Conservation (phyloP, 2,888 invertebrate species). For the Ochropleura leucogaster region DNA sequence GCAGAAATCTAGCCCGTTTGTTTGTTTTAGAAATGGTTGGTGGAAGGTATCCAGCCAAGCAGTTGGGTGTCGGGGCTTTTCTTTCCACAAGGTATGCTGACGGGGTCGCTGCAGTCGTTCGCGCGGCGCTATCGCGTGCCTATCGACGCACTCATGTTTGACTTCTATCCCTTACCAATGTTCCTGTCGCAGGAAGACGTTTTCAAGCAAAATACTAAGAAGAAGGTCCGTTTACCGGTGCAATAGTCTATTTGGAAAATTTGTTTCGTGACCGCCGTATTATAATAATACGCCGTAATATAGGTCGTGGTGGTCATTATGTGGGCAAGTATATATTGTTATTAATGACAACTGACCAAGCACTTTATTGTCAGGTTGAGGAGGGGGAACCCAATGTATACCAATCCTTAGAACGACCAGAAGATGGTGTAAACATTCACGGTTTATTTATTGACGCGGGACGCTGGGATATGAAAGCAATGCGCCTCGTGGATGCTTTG, state of each 20-base stretch:
- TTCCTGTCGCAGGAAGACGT: constrained; percentile 93
- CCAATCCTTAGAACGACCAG: constrained; percentile 88
- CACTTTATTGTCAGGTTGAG: constrained; percentile 48
- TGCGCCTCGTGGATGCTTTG: constrained; percentile 94
- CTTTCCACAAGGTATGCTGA: constrained; percentile 98
- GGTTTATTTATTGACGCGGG: constrained; percentile 97
- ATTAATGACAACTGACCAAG: not conserved
- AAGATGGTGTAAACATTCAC: constrained; percentile 94
- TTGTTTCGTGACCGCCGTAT: not conserved
- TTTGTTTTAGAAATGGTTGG: constrained; percentile 92
- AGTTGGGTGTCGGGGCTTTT: constrained; percentile 98
- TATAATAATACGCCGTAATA: too few species aligned
- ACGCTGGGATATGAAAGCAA: constrained; percentile 93
- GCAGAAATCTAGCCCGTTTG: not conserved
- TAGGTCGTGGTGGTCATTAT: not conserved
- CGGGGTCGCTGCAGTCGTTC: constrained; percentile 96
- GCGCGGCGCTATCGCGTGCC: constrained; percentile 96
- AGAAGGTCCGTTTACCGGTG: constrained; percentile 67
- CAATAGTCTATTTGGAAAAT: not conserved
- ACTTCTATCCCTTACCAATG: constrained; percentile 92
- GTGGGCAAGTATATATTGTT: not conserved
- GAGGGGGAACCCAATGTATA: constrained; percentile 85
- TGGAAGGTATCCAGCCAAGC: constrained; percentile 93
- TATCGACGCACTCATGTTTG: constrained; percentile 96
- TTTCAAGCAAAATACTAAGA: constrained; percentile 82